Evolutionary conservation across 2,797 vertebrate genomes (phyloP), one percentile per base, ranked within the genome.

Genomic region (Merluccius polli): DNA sequence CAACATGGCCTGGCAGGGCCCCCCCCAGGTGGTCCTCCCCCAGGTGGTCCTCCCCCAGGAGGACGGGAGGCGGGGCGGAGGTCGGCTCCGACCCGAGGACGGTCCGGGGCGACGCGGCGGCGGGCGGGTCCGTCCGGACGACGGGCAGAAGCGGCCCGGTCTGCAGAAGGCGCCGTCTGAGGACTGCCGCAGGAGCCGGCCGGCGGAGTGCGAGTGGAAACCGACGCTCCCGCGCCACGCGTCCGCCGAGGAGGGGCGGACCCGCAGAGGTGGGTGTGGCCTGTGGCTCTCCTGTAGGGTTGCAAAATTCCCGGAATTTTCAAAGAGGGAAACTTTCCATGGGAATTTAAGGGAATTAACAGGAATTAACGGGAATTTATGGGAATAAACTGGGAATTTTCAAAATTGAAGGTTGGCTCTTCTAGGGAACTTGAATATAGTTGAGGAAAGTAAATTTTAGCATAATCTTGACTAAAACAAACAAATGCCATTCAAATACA

Each of bases 101-200:
- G 83, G 83, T 7, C 88, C 8, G 2, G 84, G 87, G 33, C 83
- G 92, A 32, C 91, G 90, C 9, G 59, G 59, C 1, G 90, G 87
- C 4, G n/a, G n/a, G n/a, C 84, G 89, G 27, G 89, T 93, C 27
- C 89, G 93, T 77, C 85, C 86, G 0, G 92, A 94, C 16, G 80
- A 93, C 0, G 83, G 84, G 10, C 88, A 90, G 33, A 93, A 91
- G 76, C 90, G 91, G 76, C 90, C 93, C 0, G 91, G 90, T 18
- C 88, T 95, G 75, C 93, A 92, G 87, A 95, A 95, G 79, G 92
- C 88, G 31, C 93, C 92, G 0, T 95, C 94, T 0, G 94, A 95
- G 81, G 94, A 95, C 0, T 84, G 92, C 63, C 89, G 93, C 74
- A 90, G 92, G 82, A 87, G 77, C 48, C 91, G 93, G 3, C 89